A percentile compares a stretch with the other conserved stretches of the same genome.
phyloP scores from a whole-genome alignment of 2,888 invertebrate genomes.

The Protophormia terraenovae region DNA sequence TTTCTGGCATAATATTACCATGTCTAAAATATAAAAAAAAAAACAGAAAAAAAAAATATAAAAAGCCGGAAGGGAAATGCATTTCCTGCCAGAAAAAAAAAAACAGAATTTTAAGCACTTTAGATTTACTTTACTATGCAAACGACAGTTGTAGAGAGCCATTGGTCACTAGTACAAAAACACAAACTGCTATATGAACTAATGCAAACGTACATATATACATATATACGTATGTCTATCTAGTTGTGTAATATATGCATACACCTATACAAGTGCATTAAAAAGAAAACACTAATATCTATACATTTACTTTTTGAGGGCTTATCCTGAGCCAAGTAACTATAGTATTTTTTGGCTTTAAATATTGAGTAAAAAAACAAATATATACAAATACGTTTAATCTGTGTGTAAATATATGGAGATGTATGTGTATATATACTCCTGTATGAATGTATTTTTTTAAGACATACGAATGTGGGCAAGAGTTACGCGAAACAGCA shows the following conservation, averaged over 20 bases:
- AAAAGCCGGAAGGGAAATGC: constrained; percentile 75
- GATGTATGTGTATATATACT: background rate
- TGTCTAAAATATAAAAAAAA: constrained; percentile 48
- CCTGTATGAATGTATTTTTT: background rate
- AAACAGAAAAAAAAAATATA: constrained; percentile 66
- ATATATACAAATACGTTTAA: constrained; percentile 15
- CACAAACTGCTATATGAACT: constrained; percentile 9
- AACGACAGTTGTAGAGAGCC: constrained; percentile 67
- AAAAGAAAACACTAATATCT: constrained; percentile 5
- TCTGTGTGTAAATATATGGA: constrained; percentile 11
- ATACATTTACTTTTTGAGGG: constrained; percentile 20
- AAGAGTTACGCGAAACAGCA: constrained; percentile 27
- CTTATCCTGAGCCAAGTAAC: constrained; percentile 43
- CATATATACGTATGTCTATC: background rate
- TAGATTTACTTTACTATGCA: constrained; percentile 73
- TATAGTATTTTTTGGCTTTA: constrained; percentile 35
- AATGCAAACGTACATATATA: constrained; percentile 5
- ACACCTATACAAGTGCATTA: background rate
- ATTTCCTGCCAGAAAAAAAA: constrained; percentile 75
- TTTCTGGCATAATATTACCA: constrained; percentile 58
- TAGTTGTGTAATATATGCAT: background rate
- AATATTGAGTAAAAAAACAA: constrained; percentile 5
- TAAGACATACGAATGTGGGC: constrained; percentile 21
- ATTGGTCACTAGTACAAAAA: constrained; percentile 48
- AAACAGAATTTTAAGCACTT: constrained; percentile 74